These are phyloP conservation scores for Euschistus heros DNA, from an alignment of 1,140 invertebrate species.

Conservation along the genomic window DNA sequence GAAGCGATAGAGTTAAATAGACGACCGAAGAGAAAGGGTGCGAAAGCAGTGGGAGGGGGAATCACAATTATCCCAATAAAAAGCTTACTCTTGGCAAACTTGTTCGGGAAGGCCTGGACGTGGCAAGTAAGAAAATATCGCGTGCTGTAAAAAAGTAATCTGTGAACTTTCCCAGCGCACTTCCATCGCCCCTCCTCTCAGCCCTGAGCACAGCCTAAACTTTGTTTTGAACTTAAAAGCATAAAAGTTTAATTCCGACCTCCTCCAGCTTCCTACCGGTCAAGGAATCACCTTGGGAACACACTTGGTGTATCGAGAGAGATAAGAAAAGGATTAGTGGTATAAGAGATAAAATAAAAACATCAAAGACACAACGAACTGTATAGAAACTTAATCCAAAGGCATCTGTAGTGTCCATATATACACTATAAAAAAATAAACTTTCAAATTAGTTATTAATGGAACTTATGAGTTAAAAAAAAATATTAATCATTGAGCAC, in stretches of 20 bases:
- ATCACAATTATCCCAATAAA: conserved; percentile 22
- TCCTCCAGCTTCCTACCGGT: neutral
- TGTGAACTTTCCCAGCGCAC: conserved; percentile 11
- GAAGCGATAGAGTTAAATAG: neutral
- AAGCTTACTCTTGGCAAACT: neutral
- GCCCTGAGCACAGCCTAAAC: neutral
- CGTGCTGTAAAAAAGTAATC: conserved; percentile 21
- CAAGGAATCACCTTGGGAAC: conserved; percentile 12
- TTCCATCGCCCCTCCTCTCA: conserved; percentile 9
- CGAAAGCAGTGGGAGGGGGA: neutral
- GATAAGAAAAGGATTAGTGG: neutral
- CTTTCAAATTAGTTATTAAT: no score
- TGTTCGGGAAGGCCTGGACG: conserved; percentile 11
- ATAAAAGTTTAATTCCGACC: conserved; percentile 19
- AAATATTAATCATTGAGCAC: no score
- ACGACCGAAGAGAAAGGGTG: conserved; percentile 5
- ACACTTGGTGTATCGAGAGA: neutral
- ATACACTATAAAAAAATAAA: no score
- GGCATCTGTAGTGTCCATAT: no score
- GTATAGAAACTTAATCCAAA: no score
- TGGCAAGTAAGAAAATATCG: conserved; percentile 22
- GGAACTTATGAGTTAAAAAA: no score
- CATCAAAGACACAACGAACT: no score
- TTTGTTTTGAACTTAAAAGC: conserved; percentile 21
- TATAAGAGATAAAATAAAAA: no score